Percentiles rank a stretch among this genome's conserved stretches.
Evolutionary conservation across 2,888 invertebrate genomes (phyloP).

Genomic region (Microplitis manilae): DNA sequence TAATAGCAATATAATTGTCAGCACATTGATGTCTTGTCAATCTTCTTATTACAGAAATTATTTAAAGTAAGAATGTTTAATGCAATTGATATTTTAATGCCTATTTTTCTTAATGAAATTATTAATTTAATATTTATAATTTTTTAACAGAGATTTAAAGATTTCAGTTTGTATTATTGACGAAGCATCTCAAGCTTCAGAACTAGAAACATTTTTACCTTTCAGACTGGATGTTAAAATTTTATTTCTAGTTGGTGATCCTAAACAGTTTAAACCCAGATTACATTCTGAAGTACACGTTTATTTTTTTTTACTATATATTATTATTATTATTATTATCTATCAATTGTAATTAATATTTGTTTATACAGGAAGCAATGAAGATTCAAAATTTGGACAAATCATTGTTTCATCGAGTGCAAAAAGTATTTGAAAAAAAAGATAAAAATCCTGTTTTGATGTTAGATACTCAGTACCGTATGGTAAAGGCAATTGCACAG

Average conservation of each 20-base stretch:
- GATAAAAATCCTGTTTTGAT: conserved; percentile 72
- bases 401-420: conserved; percentile 84
- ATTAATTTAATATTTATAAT: conserved; percentile 19
- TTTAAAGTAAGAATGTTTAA: conserved; percentile 53
- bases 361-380: conserved; percentile 76
- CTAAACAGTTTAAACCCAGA: conserved; percentile 86
- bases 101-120: not conserved
- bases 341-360: not conserved
- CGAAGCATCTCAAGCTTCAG: conserved; percentile 88
- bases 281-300: conserved; percentile 71
- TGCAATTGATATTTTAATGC: not conserved
- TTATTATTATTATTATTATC: not conserved
- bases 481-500: conserved; percentile 84
- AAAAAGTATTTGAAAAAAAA: conserved; percentile 73
- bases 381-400: conserved; percentile 79
- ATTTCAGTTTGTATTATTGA: conserved; percentile 80
- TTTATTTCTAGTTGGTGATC: conserved; percentile 88
- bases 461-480: conserved; percentile 84
- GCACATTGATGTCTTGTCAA: conserved; percentile 77
- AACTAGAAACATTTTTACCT: conserved; percentile 86
- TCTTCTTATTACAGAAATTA: conserved; percentile 62
- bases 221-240: conserved; percentile 82
- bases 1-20: conserved; percentile 80
- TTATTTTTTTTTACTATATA: not conserved
- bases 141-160: conserved; percentile 39